Conservation (phyloP, 2,113 vertebrate species). For the Murina feae region DNA sequence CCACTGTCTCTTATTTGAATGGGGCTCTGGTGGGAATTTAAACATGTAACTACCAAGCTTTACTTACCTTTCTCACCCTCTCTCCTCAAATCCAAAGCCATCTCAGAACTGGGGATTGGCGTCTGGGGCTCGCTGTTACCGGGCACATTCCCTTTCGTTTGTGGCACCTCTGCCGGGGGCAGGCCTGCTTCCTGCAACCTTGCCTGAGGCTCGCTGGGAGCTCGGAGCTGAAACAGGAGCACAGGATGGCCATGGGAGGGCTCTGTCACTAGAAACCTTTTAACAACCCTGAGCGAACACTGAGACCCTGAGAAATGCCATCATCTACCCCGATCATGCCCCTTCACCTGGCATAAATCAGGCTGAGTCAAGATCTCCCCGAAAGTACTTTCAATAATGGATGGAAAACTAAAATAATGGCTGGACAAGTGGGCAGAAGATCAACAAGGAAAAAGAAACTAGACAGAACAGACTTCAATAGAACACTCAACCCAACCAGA, state of each 20-base stretch:
- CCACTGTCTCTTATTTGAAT: neutral
- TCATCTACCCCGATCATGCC: accelerated
- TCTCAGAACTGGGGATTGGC: conserved; percentile 25
- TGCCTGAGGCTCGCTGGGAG: conserved; percentile 8
- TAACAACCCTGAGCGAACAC: neutral
- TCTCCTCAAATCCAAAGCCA: conserved; percentile 5
- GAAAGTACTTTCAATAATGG: neutral
- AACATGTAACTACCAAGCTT: neutral
- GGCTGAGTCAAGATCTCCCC: neutral
- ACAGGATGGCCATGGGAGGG: neutral
- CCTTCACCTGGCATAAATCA: neutral
- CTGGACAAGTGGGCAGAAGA: neutral
- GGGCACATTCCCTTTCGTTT: neutral
- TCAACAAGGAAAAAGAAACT: neutral
- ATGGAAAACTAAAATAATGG: too few species aligned
- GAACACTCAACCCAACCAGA: neutral
- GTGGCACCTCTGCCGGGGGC: neutral
- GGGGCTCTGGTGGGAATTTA: neutral
- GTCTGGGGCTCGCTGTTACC: neutral
- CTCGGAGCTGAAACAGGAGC: conserved; percentile 32
- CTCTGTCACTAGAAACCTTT: neutral
- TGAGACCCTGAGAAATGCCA: neutral
- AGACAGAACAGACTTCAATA: accelerated
- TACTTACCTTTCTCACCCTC: conserved; percentile 66
- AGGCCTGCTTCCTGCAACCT: conserved; percentile 21